Conservation (phyloP, 2,797 vertebrate species). For the Enteromius mattozi region DNA sequence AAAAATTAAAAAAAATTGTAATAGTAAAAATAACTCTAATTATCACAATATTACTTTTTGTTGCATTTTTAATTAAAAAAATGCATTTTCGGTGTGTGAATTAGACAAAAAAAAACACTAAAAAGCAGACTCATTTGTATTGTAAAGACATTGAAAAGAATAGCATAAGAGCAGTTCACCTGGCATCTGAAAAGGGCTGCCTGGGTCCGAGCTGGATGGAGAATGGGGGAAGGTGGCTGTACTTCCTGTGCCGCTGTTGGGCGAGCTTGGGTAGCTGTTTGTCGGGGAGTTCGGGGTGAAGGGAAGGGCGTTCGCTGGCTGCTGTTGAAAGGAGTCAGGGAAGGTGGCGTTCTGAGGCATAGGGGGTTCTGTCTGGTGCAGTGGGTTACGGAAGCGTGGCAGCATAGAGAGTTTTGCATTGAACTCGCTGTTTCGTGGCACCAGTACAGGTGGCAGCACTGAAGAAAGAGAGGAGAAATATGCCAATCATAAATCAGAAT, state of each 20-base stretch:
- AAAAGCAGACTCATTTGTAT: not conserved
- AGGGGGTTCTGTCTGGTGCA: conserved; percentile 91
- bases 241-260: conserved; percentile 90
- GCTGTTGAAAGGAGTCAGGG: conserved; percentile 90
- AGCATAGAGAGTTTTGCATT: conserved; percentile 97
- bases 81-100: not conserved
- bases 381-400: conserved; percentile 94
- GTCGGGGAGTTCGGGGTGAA: conserved; percentile 89
- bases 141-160: not conserved
- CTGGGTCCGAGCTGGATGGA: conserved; percentile 94
- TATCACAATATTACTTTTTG: not conserved
- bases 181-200: conserved; percentile 98
- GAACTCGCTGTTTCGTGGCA: conserved; percentile 97
- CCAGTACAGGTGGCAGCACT: conserved; percentile 98
- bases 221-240: conserved; percentile 93
- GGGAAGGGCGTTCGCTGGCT: conserved; percentile 79
- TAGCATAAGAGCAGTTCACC: conserved; percentile 73
- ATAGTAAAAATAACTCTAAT: not conserved
- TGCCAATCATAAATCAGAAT: not conserved
- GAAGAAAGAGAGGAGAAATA: conserved; percentile 20
- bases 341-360: conserved; percentile 98
- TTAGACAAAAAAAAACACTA: not conserved
- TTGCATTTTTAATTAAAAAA: not conserved
- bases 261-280: conserved; percentile 94
- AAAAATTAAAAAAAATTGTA: not conserved